Conservation (phyloP, 2,113 vertebrate genomes). For the Xiphophorus couchianus region DNA sequence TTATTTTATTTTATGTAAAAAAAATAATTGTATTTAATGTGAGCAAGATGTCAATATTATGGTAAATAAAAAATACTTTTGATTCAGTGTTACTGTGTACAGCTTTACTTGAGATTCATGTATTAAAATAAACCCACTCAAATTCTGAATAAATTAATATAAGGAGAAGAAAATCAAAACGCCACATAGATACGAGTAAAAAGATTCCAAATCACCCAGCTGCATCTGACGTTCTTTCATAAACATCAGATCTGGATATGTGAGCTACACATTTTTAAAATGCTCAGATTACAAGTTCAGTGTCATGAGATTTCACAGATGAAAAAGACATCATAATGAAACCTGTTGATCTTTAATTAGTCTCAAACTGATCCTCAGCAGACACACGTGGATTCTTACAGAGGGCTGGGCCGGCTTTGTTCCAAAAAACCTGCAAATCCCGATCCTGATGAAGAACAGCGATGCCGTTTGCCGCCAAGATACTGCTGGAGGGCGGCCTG, state of each 20-base stretch:
- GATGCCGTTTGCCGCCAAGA: conserved; percentile 37
- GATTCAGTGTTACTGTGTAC: neutral
- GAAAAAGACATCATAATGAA: conserved; percentile 20
- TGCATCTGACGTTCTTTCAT: neutral
- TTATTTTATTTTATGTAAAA: too few species aligned
- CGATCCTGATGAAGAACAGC: conserved; percentile 56
- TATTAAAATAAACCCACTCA: neutral
- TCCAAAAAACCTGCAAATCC: conserved; percentile 34
- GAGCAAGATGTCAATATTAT: neutral
- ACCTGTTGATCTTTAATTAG: conserved; percentile 40
- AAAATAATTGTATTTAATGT: neutral
- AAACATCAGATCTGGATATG: neutral
- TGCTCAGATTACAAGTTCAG: conserved; percentile 47
- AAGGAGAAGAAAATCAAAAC: conserved; percentile 12
- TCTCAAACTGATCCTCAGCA: conserved; percentile 36
- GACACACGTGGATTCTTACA: conserved; percentile 13
- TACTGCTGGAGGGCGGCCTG: conserved; percentile 34
- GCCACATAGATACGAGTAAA: conserved; percentile 30
- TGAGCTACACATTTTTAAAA: conserved; percentile 11
- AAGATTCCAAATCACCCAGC: neutral
- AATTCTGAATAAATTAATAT: conserved; percentile 19
- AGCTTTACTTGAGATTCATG: neutral
- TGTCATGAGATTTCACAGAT: conserved; percentile 28
- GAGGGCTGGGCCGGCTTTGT: conserved; percentile 29
- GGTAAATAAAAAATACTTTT: neutral